Evolutionary conservation across 2,113 vertebrate species (phyloP).

Genomic region (Tauraco erythrolophus): DNA sequence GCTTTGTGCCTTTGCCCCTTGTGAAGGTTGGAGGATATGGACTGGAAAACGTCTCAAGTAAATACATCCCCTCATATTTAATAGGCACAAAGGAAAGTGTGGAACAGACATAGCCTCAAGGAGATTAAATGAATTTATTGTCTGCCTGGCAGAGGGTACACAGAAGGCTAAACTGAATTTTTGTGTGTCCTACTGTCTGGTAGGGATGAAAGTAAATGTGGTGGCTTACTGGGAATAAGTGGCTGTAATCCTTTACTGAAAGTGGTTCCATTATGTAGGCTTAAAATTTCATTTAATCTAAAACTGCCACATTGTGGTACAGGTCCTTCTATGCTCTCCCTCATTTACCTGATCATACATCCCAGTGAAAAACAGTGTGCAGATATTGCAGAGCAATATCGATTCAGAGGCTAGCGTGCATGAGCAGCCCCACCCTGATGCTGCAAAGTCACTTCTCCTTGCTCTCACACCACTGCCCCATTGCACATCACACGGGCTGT

Average conservation of each 20-base stretch:
- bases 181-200: background rate
- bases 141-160: background rate
- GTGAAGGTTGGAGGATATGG: background rate
- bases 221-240: background rate
- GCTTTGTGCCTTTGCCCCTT: background rate
- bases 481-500: fast-evolving
- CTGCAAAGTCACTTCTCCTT: background rate
- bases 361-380: background rate
- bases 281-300: background rate
- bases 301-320: background rate
- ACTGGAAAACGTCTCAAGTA: constrained; percentile 9
- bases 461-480: background rate
- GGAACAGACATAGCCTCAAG: background rate
- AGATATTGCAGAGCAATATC: background rate
- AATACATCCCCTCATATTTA: background rate
- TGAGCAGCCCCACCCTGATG: fast-evolving
- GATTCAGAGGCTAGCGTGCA: fast-evolving
- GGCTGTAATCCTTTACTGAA: constrained; percentile 1
- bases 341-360: background rate
- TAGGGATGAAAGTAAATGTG: background rate
- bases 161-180: background rate
- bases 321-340: background rate
- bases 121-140: background rate
- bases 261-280: background rate
- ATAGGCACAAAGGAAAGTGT: background rate